Base-by-base conservation (phyloP, 1,140 invertebrate genomes). In the Rhysida immarginata region DNA sequence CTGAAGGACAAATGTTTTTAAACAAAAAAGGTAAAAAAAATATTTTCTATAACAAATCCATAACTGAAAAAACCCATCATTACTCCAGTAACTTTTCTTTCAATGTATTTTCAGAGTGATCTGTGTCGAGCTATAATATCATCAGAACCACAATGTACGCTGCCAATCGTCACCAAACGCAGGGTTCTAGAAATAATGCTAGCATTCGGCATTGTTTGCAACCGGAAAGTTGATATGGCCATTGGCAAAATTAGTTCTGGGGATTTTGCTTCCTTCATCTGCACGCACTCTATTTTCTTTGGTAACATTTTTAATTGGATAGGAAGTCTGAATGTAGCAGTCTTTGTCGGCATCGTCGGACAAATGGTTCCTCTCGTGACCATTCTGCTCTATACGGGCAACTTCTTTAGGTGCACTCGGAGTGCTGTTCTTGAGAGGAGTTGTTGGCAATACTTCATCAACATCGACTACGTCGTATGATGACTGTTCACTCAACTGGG, bases 401-500 rank as follows among this genome's bases (percentile, higher is more conserved):
- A 35, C 29, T 35, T 35, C 5, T 16, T 35, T 35, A 8, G 53
- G 49, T 23, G 58, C 50, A 13, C 57, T 53, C 24, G 53, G 26
- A 27, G 54, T 49, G 18, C 27, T 25, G 13, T 48, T 45, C 13
- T 48, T 45, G 27, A 63, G 57, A 1, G 60, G 59, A 14, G 62
- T 62, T 11, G 58, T 55, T 2, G 61, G 58, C 25, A 61, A 60
- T 23, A 49, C 61, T 26, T 60, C 57, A 20, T 56, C 57, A 11
- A 54, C 49, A 2, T 59, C 56, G 16, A 42, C 56, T 20, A 54
- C 53, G 24, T 59, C 48, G 25, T 61, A 53, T 54, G 77, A 63
- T 2, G 74, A 74, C 56, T 80, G 77, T 8, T 71, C 65, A 0
- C 82, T 84, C 51, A 78, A 77, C 2, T 77, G 69, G 54, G 79